Evolutionary conservation across 1,140 invertebrate species (phyloP).

Genomic region (Ceratina australensis): DNA sequence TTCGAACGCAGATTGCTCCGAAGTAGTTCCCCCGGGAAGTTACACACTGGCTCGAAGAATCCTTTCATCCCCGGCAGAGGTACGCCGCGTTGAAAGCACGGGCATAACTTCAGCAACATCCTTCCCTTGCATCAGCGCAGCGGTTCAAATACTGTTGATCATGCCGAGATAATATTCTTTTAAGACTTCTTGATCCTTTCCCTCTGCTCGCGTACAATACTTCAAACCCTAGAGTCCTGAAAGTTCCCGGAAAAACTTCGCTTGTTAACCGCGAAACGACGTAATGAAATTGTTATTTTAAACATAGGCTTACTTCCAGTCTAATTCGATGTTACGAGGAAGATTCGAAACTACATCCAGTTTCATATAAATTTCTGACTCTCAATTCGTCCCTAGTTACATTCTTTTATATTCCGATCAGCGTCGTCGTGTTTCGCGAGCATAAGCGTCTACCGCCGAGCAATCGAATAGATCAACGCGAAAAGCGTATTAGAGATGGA

Average conservation of each 20-base stretch:
- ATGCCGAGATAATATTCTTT: constrained; percentile 2
- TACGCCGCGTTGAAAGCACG: neutral
- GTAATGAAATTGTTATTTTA: no score
- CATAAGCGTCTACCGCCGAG: no score
- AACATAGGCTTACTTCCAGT: no score
- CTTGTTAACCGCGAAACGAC: neutral
- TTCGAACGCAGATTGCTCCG: neutral
- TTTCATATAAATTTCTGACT: no score
- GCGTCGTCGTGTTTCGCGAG: no score
- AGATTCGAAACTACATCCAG: no score
- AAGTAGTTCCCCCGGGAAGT: neutral
- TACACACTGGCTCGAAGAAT: neutral
- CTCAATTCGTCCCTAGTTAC: no score
- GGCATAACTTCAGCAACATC: constrained; percentile 4
- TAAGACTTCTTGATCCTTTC: neutral
- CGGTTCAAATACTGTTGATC: constrained; percentile 2
- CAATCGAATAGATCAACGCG: neutral
- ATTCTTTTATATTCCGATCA: no score
- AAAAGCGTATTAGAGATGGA: neutral
- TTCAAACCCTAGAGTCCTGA: neutral
- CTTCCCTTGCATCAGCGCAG: neutral
- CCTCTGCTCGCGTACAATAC: neutral
- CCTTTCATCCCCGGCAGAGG: neutral
- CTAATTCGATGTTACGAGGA: no score
- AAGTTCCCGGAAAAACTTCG: neutral